Base-by-base conservation (phyloP, 92 coral and sea anemone genomes). In the Porites lobata region DNA sequence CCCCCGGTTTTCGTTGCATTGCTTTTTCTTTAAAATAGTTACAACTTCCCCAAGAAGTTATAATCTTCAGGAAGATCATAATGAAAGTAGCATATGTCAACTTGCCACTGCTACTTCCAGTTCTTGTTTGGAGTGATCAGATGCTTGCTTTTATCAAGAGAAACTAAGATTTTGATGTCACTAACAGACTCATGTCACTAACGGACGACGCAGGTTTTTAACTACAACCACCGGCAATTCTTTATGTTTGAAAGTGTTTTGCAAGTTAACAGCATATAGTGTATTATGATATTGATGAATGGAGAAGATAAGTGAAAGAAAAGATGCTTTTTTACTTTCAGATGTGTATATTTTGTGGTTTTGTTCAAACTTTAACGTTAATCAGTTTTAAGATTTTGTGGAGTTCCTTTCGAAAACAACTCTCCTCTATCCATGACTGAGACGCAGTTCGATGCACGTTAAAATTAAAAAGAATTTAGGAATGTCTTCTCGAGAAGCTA, bases 211-310 rank as follows among this genome's bases (percentile, higher is more conserved):
- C 72, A 73, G 87, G 87, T 84, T 62, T 13, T 50, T 80, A 29
- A 43, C 80, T 13, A 63, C 59, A 47, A 62, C 87, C n/a, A 38
- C 64, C 72, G 73, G 87, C 81, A 74, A 61, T 50, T 79, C 13
- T 62, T 75, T 80, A 72, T 72, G 62, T 32, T 71, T 83, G 20
- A 24, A 24, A 17, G 50, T 84, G 87, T 65, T 84, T 73, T 64
- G 77, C 86, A 56, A 53, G 69, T 76, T 73, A 84, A 62, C 80
- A 69, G 58, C 66, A 10, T 58, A 47, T 22, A 65, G 24, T 50
- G 67, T 38, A 74, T 65, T 74, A 84, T 66, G 87, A 84, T 59
- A 63, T 47, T 63, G 75, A 84, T 84, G 87, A 84, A 84, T 84
- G 10, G 79, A 71, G 62, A 10, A 63, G 87, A 50, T 64, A 84